Base-by-base conservation (phyloP, 2,888 invertebrate genomes). In the Archips xylosteana region DNA sequence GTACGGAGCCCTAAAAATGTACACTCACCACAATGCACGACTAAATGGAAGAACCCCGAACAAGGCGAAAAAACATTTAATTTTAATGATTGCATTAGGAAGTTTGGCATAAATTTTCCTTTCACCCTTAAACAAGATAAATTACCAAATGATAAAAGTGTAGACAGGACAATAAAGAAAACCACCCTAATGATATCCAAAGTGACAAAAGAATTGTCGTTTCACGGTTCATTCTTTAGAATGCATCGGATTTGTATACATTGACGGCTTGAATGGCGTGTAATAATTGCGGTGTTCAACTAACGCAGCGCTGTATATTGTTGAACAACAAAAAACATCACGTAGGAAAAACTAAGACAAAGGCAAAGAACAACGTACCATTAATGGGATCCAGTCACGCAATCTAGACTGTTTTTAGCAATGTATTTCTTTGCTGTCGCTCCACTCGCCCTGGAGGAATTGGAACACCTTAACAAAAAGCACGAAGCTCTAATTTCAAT, bases 131-230 rank as follows among this genome's bases (percentile, higher is more conserved):
- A 88, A 88, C 85, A 84, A 84, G 84, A 85, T 87, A 88, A 90
- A 90, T 90, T 88, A 89, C 83, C 85, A 79, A 84, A 79, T 87
- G 89, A 90, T 91, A 90, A 84, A 82, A 80, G 76, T 79, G 84
- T 78, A 79, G 86, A 85, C 83, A 82, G 80, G 75, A 81, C 85
- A 79, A 85, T 87, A 86, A 87, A 86, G 88, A 81, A 61, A 83
- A 82, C 76, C 80, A 69, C 78, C 71, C 75, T 80, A 81, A 83
- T 81, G 78, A 80, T 78, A 81, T 78, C 78, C 80, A 80, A 78
- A 76, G 78, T 77, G 77, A 75, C 78, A 80, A 76, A 75, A 78
- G 79, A 79, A 79, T 76, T 78, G 78, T 78, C 70, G 76, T 74
- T 75, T 66, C 66, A 71, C 70, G 75, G 74, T 66, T 39, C 57